Evolutionary conservation across 1,140 invertebrate genomes (phyloP), one percentile per base, ranked within the genome.

Genomic region (Apis cerana): DNA sequence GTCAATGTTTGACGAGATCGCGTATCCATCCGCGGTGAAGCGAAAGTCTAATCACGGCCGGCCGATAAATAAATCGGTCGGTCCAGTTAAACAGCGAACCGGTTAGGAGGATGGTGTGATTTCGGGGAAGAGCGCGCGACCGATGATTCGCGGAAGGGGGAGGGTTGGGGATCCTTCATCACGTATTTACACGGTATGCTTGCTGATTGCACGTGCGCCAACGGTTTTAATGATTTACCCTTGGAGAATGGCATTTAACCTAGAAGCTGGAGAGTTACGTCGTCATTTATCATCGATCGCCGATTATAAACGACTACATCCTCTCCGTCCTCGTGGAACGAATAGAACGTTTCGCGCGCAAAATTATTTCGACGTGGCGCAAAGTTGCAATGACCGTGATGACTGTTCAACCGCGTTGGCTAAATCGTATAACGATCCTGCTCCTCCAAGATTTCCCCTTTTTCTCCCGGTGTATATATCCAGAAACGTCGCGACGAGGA

Each of bases 61-160:
- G 65, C 70, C 68, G 78, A 89, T 89, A 86, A 89, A 88, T 89
- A 89, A 88, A 89, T 89, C 79, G 82, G 67, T 89, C 79, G 82
- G 67, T 19, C 54, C 75, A 68, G 59, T 72, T 84, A 88, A 88
- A 88, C 84, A 86, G 65, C 80, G 56, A 82, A 64, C 67, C 83
- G 68, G 80, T 77, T 85, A 85, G 83, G 74, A 82, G 70, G 65
- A 75, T 67, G 65, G 65, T 74, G 82, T 59, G 82, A 71, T 80
- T 80, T 80, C 43, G 19, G 77, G 68, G 74, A 83, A 79, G 81
- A 62, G 81, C 58, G 71, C 67, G 79, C 67, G 23, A 52, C 64
- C 62, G 23, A 1, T 54, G 72, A 59, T 77, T 54, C 23, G 54
- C 61, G 21, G 54, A 61, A 15, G 56, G 50, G 21, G 69, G 64